These are phyloP conservation scores for Temnothorax rugatulus DNA, from an alignment of 2,888 invertebrate genomes.

Conservation along the genomic window DNA sequence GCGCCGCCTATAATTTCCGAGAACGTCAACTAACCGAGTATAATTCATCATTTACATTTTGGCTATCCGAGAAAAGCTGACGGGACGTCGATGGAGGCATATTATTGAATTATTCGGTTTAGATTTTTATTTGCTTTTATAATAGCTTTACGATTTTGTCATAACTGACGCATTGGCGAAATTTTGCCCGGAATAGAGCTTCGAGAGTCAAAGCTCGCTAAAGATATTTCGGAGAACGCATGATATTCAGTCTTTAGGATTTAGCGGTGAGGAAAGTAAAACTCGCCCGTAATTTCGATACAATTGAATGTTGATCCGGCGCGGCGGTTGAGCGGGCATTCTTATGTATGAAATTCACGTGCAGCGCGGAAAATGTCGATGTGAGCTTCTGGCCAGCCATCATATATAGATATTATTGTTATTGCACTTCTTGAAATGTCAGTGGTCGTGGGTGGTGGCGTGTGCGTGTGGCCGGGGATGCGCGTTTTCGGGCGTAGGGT, in stretches of 20 bases:
- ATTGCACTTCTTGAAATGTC: conserved; percentile 75
- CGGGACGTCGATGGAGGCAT: neutral
- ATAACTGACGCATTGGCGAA: neutral
- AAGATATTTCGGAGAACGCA: neutral
- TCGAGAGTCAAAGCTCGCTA: too few species aligned
- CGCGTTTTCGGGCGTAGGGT: conserved; percentile 65
- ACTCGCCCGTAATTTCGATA: conserved; percentile 70
- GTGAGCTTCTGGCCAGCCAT: conserved; percentile 65
- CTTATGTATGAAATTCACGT: conserved; percentile 83
- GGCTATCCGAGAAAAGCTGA: neutral
- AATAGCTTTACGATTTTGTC: neutral
- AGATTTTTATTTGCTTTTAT: neutral
- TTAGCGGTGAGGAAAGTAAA: neutral
- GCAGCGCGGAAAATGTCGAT: conserved; percentile 64
- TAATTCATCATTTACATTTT: conserved; percentile 78
- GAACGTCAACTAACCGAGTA: conserved; percentile 78
- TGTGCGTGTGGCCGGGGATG: conserved; percentile 56
- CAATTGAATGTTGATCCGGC: conserved; percentile 83
- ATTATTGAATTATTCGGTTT: too few species aligned
- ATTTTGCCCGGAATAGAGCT: neutral
- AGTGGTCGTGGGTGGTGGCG: conserved; percentile 53
- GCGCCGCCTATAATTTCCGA: conserved; percentile 79
- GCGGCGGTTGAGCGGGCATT: conserved; percentile 75
- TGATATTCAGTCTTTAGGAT: conserved; percentile 53
- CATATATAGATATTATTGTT: conserved; percentile 79